Conservation (phyloP, 2,888 invertebrate genomes). For the Listrodromus nycthemerus region DNA sequence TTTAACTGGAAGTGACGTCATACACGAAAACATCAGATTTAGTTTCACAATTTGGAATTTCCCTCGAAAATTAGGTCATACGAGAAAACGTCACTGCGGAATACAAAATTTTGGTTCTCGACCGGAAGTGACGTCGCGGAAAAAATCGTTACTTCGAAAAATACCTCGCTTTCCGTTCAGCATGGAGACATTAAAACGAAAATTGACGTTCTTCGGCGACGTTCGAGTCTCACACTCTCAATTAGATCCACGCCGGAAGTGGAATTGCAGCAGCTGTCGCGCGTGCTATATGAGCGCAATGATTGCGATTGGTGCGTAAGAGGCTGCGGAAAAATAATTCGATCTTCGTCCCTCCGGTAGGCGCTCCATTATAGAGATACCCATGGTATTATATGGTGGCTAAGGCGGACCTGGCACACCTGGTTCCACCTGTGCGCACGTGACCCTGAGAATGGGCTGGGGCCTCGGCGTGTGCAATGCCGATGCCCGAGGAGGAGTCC, state of each 20-base stretch:
- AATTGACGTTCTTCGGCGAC: not conserved
- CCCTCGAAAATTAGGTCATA: not conserved
- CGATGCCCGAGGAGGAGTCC: conserved; percentile 55
- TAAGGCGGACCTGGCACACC: conserved; percentile 44
- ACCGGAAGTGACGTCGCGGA: too few species aligned
- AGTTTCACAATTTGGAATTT: too few species aligned
- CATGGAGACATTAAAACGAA: not conserved
- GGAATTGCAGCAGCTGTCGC: not conserved
- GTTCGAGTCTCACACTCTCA: not conserved
- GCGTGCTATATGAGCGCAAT: not conserved
- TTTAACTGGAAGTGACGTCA: too few species aligned
- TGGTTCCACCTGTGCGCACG: conserved; percentile 62
- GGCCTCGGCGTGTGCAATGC: conserved; percentile 38
- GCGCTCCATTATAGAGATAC: conserved; percentile 53
- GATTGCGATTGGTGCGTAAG: not conserved
- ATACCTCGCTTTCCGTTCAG: too few species aligned
- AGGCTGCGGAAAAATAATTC: conserved; percentile 17
- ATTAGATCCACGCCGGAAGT: not conserved
- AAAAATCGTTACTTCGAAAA: too few species aligned
- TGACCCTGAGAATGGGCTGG: conserved; percentile 63
- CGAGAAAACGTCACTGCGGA: not conserved
- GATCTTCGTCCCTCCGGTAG: conserved; percentile 34
- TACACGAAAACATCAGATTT: too few species aligned
- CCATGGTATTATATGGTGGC: conserved; percentile 53
- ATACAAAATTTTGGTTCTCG: too few species aligned